These are phyloP conservation scores for Empis stercorea DNA, from an alignment of 2,888 invertebrate species.

Conservation along the genomic window DNA sequence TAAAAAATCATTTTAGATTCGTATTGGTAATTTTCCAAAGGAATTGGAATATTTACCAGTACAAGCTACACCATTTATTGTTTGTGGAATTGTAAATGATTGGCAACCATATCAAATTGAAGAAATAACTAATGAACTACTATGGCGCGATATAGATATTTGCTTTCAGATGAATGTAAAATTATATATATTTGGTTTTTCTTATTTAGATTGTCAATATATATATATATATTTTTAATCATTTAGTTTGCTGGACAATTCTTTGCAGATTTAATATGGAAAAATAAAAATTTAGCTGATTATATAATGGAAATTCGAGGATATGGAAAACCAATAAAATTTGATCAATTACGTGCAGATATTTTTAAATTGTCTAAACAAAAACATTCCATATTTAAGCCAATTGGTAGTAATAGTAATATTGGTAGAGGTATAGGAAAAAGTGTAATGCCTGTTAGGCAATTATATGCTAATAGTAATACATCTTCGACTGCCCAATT, in stretches of 20 bases:
- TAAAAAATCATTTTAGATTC: conserved; percentile 3
- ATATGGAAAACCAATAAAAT: not conserved
- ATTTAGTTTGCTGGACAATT: too few relatives aligned
- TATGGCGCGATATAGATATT: not conserved
- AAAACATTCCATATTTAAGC: too few relatives aligned
- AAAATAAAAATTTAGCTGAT: conserved; percentile 3
- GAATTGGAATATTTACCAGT: conserved; percentile 5
- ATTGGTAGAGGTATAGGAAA: not conserved
- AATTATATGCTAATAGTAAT: not conserved
- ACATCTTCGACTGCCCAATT: too few relatives aligned
- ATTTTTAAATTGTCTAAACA: not conserved
- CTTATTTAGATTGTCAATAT: too few relatives aligned
- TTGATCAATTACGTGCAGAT: not conserved
- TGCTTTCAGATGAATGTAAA: too few relatives aligned
- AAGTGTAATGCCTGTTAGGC: not conserved
- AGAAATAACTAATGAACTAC: conserved; percentile 4
- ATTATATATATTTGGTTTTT: too few relatives aligned
- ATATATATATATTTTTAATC: too few relatives aligned
- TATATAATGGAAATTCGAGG: conserved; percentile 3
- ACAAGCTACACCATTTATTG: conserved; percentile 7
- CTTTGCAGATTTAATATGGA: conserved; percentile 4
- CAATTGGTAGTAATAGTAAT: too few relatives aligned
- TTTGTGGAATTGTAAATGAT: conserved; percentile 8
- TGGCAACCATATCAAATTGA: conserved; percentile 9
- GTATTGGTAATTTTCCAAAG: conserved; percentile 3